A percentile compares a stretch with the other conserved stretches of the same genome.
phyloP scores from a whole-genome alignment of 2,113 vertebrate species.

The Cacatua alba region DNA sequence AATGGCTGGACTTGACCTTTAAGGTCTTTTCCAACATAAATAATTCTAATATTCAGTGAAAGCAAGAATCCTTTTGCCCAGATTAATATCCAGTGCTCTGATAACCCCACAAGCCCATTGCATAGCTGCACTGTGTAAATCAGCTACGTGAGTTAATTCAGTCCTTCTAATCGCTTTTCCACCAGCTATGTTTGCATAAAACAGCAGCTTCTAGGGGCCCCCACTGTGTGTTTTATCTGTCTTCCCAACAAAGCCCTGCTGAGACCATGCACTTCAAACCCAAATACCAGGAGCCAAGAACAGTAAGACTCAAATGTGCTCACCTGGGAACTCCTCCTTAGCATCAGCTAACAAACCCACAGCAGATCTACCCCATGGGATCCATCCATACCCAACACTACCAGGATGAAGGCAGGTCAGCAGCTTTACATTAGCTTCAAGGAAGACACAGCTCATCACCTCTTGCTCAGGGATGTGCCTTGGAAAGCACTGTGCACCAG shows the following conservation, averaged over 20 bases:
- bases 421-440: background rate
- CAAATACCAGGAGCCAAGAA: background rate
- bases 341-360: rapidly evolving
- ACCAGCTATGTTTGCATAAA: background rate
- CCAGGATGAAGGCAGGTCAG: background rate
- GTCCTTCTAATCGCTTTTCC: background rate
- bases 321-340: background rate
- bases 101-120: background rate
- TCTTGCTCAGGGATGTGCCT: background rate
- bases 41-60: background rate
- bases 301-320: background rate
- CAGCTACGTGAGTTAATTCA: background rate
- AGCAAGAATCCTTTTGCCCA: background rate
- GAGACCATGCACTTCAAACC: background rate
- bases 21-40: background rate
- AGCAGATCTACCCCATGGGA: background rate
- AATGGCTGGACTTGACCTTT: background rate
- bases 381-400: background rate
- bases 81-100: background rate
- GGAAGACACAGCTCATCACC: background rate
- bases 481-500: background rate
- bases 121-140: background rate
- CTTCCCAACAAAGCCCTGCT: background rate
- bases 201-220: background rate
- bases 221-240: background rate